Percentiles rank a stretch among this genome's conserved stretches.
Evolutionary conservation across 2,113 vertebrate species (phyloP).

Genomic region (Psittacara wagleri): DNA sequence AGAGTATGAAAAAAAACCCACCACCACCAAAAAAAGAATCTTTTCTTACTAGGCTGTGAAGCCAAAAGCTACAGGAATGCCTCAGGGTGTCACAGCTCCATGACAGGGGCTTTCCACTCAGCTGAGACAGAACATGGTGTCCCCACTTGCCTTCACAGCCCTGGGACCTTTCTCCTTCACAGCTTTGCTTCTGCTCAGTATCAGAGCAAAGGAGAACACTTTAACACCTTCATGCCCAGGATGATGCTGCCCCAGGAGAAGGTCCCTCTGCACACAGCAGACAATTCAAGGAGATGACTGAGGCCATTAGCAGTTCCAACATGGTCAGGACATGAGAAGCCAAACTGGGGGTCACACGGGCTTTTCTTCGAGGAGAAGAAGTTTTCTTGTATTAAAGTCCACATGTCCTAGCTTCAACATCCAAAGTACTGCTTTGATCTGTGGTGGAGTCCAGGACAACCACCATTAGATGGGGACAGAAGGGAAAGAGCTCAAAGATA

Average conservation of each 20-base stretch:
- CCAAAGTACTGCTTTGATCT: neutral
- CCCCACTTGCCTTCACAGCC: neutral
- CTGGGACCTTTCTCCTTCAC: neutral
- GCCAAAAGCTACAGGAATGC: fast-evolving
- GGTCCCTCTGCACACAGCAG: neutral
- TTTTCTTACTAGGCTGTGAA: neutral
- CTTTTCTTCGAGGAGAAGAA: neutral
- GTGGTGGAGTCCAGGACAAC: neutral
- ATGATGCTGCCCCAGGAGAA: too few relatives aligned
- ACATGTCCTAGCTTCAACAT: neutral
- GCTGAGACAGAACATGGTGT: neutral
- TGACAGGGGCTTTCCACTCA: neutral
- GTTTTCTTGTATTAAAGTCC: neutral
- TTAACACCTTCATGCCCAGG: neutral
- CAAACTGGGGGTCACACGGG: fast-evolving
- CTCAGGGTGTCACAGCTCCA: neutral
- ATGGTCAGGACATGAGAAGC: neutral
- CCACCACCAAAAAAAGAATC: fast-evolving
- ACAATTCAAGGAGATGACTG: neutral
- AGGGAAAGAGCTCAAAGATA: neutral
- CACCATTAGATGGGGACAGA: neutral
- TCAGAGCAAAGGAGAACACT: neutral
- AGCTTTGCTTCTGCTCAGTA: neutral
- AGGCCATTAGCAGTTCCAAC: neutral
- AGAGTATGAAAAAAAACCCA: neutral